A percentile compares a stretch with the other conserved stretches of the same genome.
phyloP scores from a whole-genome alignment of 2,888 invertebrate species.

The Polyploca ridens region DNA sequence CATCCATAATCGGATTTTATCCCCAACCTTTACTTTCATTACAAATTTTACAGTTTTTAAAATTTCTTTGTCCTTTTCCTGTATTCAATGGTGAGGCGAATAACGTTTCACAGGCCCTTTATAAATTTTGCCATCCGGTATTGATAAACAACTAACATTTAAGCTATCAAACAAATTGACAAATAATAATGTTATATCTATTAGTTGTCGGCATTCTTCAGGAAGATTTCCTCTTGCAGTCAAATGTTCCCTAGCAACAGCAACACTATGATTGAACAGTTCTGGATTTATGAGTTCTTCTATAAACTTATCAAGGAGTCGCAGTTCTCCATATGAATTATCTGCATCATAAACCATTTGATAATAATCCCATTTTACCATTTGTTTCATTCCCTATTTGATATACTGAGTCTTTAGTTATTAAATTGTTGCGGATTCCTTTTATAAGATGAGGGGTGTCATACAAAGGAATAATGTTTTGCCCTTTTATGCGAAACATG shows the following conservation, averaged over 20 bases:
- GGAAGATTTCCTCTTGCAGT: background rate
- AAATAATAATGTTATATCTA: background rate
- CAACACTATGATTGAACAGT: background rate
- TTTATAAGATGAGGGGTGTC: background rate
- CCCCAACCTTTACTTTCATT: no score
- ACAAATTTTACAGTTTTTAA: no score
- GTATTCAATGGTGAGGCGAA: no score
- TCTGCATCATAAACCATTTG: no score
- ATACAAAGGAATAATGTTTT: background rate
- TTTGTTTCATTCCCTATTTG: background rate
- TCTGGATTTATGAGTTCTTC: background rate
- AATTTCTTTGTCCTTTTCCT: no score
- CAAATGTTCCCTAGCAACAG: background rate
- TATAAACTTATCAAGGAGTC: no score
- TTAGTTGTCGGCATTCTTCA: background rate
- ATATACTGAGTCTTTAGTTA: background rate
- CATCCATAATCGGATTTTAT: no score
- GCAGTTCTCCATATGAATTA: no score
- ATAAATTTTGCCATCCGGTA: no score
- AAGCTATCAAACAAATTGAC: background rate
- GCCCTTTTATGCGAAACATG: background rate
- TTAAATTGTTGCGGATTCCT: background rate
- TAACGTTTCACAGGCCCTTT: no score
- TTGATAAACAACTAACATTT: no score
- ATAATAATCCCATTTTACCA: no score